Evolutionary conservation across 2,797 vertebrate genomes (phyloP).

Genomic region (Numenius phaeopus): DNA sequence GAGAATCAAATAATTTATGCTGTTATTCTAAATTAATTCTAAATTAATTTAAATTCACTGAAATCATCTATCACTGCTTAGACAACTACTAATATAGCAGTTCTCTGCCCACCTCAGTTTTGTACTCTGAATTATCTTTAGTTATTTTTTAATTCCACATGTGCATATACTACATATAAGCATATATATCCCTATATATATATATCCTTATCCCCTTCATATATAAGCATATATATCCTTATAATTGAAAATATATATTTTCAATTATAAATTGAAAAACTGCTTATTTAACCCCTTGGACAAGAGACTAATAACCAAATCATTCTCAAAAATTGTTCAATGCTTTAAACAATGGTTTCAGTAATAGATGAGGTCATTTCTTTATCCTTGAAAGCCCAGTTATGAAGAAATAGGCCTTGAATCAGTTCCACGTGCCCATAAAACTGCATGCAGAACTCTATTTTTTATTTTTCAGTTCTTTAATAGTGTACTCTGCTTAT

Average conservation of each 20-base stretch:
- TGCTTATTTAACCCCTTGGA: not conserved
- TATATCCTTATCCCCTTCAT: no score
- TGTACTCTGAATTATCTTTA: not conserved
- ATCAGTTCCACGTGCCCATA: not conserved
- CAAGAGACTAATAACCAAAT: not conserved
- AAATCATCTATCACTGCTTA: not conserved
- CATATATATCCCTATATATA: not conserved
- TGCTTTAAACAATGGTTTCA: not conserved
- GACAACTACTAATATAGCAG: not conserved
- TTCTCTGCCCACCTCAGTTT: not conserved
- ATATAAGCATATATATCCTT: not conserved
- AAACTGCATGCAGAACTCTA: not conserved
- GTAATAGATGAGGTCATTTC: not conserved
- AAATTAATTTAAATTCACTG: not conserved
- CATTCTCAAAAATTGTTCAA: not conserved
- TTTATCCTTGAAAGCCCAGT: conserved; percentile 20
- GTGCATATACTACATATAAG: not conserved
- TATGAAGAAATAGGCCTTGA: conserved; percentile 25
- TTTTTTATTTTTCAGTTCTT: not conserved
- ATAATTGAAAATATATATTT: not conserved
- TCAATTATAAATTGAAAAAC: not conserved
- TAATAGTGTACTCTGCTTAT: not conserved
- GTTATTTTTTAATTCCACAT: not conserved
- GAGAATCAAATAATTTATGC: not conserved
- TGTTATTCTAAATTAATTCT: not conserved